Conservation (phyloP, 2,888 invertebrate genomes). For the Cabera pusaria region DNA sequence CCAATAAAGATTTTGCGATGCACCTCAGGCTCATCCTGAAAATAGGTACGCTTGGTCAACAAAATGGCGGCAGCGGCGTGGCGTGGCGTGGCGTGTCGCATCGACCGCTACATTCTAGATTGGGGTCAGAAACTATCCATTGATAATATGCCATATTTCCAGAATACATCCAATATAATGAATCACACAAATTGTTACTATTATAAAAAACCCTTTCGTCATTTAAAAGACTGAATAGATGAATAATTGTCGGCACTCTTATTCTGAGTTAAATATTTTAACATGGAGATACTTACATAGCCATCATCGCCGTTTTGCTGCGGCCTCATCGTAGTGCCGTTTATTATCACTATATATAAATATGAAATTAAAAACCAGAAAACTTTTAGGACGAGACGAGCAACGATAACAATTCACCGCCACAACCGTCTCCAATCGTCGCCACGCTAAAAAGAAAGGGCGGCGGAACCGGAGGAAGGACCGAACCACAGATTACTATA, state of each 20-base stretch:
- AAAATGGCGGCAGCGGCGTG: slow-evolving; percentile 79
- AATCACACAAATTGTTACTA: too few relatives aligned
- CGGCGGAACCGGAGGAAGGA: too few relatives aligned
- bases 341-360: slow-evolving; percentile 9
- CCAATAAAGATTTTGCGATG: slow-evolving; percentile 97
- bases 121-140: slow-evolving; percentile 5
- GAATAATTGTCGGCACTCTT: too few relatives aligned
- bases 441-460: slow-evolving; percentile 75
- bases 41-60: slow-evolving; percentile 62
- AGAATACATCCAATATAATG: too few relatives aligned
- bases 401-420: slow-evolving; percentile 2
- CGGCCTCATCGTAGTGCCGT: slow-evolving; percentile 59
- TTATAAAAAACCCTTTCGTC: too few relatives aligned
- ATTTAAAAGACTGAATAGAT: too few relatives aligned
- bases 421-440: slow-evolving; percentile 47
- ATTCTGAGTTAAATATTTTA: too few relatives aligned
- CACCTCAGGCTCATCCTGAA: slow-evolving; percentile 90
- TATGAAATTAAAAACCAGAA: background rate
- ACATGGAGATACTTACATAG: slow-evolving; percentile 75
- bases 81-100: slow-evolving; percentile 19
- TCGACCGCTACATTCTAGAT: slow-evolving; percentile 11
- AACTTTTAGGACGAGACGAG: slow-evolving; percentile 36
- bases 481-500: too few relatives aligned
- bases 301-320: slow-evolving; percentile 78
- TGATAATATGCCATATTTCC: too few relatives aligned